Base-by-base conservation (phyloP, 2,888 invertebrate genomes). In the Lamellibrachia columna region DNA sequence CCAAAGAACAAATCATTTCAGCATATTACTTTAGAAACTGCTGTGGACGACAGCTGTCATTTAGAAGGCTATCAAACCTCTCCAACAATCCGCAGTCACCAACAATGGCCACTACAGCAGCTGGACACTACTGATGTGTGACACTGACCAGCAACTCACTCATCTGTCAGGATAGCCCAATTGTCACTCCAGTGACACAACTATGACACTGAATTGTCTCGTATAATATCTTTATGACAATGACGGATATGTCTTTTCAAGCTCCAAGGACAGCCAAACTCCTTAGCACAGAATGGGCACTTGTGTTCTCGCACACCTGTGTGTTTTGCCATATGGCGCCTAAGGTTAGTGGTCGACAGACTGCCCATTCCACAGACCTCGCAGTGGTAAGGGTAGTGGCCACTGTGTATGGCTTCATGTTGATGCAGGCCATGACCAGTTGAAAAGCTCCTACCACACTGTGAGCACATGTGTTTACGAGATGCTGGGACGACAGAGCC, bases 331-430 rank as follows among this genome's bases (percentile, higher is more conserved):
- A 75, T 75, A 22, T 75, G 75, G 75, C 75, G 75, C 75, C 75
- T 75, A 75, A 75, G 75, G 75, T 75, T 75, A 75, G 75, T 75
- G 75, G 75, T 75, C n/a, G 75, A 75, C 15, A 75, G 22, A 75
- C 75, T 75, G 22, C 75, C 75, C 75, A 22, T 75, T 15, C 75
- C 75, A 75, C 75, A 75, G 15, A 75, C 22, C 75, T 75, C 75
- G 22, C 75, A 75, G 15, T 15, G 75, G 75, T 75, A 75, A 6
- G 75, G 75, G 22, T 75, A 75, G 75, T 75, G 75, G 22, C 75
- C 75, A 75, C 75, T 22, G 75, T 75, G 75, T 22, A 75, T 75
- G 75, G 75, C 75, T 22, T 75, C 75, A 22, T 75, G 75, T 22
- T 75, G 75, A n/a, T 75, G 75, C 15, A 75, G 75, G 75, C 75